phyloP scores from a whole-genome alignment of 2,888 invertebrate species.

The Dasysyrphus tricinctus region DNA sequence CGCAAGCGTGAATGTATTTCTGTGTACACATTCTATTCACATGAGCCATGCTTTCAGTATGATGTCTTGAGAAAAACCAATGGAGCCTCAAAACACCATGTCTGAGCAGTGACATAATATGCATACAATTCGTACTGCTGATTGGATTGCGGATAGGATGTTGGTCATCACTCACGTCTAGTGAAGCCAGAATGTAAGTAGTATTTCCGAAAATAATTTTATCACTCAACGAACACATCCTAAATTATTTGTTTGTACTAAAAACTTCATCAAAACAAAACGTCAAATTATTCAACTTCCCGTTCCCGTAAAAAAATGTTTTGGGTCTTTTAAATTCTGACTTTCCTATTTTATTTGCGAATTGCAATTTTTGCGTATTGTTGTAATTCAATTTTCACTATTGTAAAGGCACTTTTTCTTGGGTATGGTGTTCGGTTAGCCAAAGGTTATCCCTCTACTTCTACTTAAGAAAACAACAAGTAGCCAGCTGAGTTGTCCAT shows the following conservation, averaged over 20 bases:
- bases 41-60: no score
- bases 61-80: no score
- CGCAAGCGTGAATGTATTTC: no score
- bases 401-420: background rate
- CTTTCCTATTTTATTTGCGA: background rate
- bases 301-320: background rate
- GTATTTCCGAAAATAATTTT: no score
- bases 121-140: no score
- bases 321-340: background rate
- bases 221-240: background rate
- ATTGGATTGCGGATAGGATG: no score
- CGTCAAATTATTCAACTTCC: constrained; percentile 11
- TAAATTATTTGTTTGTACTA: background rate
- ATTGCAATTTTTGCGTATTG: background rate
- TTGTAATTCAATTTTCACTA: background rate
- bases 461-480: constrained; percentile 2
- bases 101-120: no score
- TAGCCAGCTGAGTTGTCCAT: background rate
- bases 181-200: no score
- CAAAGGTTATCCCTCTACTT: background rate
- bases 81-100: no score
- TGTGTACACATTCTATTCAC: no score
- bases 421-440: constrained; percentile 12
- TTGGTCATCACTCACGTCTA: no score
- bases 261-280: constrained; percentile 5